Conservation (phyloP, 2,797 vertebrate species). For the Monodelphis domestica region DNA sequence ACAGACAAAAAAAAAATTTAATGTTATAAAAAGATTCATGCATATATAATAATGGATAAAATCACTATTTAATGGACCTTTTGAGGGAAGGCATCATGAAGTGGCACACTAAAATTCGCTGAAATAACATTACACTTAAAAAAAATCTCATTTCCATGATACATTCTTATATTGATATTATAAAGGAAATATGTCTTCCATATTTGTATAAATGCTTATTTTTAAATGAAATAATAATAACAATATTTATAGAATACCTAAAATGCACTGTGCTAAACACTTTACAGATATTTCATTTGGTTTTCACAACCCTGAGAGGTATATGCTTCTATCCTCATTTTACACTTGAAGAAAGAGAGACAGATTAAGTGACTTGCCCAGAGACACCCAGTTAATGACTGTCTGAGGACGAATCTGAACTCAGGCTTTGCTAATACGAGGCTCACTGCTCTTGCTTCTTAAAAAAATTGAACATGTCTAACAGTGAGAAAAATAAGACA, state of each 20-base stretch:
- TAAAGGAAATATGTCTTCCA: neutral
- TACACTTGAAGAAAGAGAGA: neutral
- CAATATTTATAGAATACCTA: neutral
- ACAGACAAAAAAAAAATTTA: no score
- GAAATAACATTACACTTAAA: neutral
- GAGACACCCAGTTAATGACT: neutral
- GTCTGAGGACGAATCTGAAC: neutral
- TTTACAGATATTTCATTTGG: neutral
- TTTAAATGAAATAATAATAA: neutral
- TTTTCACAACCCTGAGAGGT: neutral
- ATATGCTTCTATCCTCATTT: neutral
- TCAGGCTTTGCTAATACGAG: neutral
- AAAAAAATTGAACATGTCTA: no score
- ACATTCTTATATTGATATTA: neutral
- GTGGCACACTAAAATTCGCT: neutral
- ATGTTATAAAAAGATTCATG: neutral
- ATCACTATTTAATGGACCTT: neutral
- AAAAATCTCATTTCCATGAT: neutral
- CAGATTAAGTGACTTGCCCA: neutral
- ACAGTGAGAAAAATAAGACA: neutral
- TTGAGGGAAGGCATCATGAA: neutral
- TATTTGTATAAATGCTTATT: neutral
- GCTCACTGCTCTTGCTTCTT: neutral
- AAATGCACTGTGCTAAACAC: neutral
- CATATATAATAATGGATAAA: neutral